A percentile compares a stretch with the other conserved stretches of the same genome.
phyloP scores from a whole-genome alignment of 2,113 vertebrate genomes.

The Tamias sibiricus region DNA sequence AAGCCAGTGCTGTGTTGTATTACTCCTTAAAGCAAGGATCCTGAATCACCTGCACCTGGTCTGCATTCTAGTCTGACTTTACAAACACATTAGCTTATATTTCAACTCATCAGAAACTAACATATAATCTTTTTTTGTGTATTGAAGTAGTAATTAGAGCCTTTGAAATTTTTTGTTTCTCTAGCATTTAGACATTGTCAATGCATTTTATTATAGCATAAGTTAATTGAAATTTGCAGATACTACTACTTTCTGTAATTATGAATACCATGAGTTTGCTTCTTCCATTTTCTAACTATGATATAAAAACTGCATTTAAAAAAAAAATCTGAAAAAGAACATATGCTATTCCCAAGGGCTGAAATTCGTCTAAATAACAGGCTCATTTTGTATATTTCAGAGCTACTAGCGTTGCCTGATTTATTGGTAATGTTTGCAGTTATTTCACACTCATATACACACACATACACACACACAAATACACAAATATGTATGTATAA shows the following conservation, averaged over 20 bases:
- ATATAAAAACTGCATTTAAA: background rate
- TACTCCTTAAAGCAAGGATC: conserved; percentile 33
- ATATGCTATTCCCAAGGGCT: conserved; percentile 46
- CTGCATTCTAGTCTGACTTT: conserved; percentile 3
- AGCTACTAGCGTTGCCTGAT: conserved; percentile 38
- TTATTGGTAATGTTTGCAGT: conserved; percentile 56
- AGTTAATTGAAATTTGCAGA: conserved; percentile 22
- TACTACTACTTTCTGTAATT: conserved; percentile 9
- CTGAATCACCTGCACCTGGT: conserved; percentile 63
- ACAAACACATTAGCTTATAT: conserved; percentile 55
- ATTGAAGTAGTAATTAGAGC: conserved; percentile 52
- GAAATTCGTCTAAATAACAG: conserved; percentile 53
- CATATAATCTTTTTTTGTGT: conserved; percentile 50
- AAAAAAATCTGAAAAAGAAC: conserved; percentile 39
- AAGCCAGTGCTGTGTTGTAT: conserved; percentile 8
- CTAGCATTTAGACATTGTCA: conserved; percentile 3
- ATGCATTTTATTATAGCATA: conserved; percentile 43
- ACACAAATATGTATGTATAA: conserved; percentile 49
- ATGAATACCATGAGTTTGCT: conserved; percentile 40
- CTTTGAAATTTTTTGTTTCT: conserved; percentile 60
- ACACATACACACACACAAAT: conserved; percentile 25
- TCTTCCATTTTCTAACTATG: conserved; percentile 49
- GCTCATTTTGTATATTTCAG: conserved; percentile 40
- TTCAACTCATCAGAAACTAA: conserved; percentile 36
- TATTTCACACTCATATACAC: background rate